Evolutionary conservation across 2,113 vertebrate genomes (phyloP).

Genomic region (Sapayoa aenigma): DNA sequence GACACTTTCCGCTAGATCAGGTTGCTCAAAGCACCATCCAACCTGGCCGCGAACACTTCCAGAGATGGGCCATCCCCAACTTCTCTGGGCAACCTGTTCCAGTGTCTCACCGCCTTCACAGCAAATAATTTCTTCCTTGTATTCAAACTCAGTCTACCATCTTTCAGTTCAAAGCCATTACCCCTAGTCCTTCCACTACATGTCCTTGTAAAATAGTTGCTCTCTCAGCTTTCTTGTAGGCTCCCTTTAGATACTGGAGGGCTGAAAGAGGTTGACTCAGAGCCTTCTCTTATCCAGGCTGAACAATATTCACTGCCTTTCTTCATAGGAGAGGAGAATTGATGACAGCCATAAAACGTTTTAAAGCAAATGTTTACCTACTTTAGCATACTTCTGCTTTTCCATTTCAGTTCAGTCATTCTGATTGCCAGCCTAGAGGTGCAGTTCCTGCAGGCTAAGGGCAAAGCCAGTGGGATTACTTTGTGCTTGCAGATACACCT

Average conservation of each 20-base stretch:
- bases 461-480: background rate
- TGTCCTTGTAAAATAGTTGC: background rate
- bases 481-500: background rate
- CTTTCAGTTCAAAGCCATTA: background rate
- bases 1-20: background rate
- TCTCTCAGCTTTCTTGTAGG: background rate
- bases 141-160: background rate
- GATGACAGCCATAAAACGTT: background rate
- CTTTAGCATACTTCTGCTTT: background rate
- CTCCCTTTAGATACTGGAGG: background rate
- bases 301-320: background rate
- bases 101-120: background rate
- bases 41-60: background rate
- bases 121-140: background rate
- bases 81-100: background rate
- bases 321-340: background rate
- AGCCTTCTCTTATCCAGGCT: background rate
- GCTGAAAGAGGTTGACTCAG: background rate
- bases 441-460: background rate
- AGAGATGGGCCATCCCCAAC: background rate
- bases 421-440: background rate
- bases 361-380: background rate
- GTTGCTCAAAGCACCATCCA: background rate
- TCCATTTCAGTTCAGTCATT: background rate
- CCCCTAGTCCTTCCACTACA: background rate